These are phyloP conservation scores for Germaria angustata DNA, from an alignment of 2,888 invertebrate species.

Conservation along the genomic window DNA sequence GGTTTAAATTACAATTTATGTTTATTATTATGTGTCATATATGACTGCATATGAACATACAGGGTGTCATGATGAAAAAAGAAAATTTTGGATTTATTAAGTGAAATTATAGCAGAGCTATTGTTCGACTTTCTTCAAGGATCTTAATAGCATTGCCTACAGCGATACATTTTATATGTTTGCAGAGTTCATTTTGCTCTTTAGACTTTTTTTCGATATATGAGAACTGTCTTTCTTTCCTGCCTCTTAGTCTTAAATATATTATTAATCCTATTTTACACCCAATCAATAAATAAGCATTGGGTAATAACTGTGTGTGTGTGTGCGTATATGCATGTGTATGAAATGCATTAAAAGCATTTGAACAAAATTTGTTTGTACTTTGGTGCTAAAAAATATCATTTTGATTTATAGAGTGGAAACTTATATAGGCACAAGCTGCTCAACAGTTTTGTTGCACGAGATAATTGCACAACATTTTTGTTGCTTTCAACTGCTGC, in stretches of 20 bases:
- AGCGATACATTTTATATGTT: no score
- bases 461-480: conserved; percentile 42
- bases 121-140: no score
- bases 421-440: conserved; percentile 38
- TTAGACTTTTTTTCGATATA: not conserved
- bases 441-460: conserved; percentile 39
- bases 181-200: no score
- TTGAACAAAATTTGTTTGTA: conserved; percentile 20
- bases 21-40: conserved; percentile 4
- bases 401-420: conserved; percentile 59
- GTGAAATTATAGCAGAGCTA: no score
- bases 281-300: not conserved
- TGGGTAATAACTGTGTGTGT: not conserved
- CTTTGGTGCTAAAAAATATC: conserved; percentile 12
- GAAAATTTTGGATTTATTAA: no score
- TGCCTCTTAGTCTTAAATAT: not conserved
- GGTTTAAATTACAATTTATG: conserved; percentile 18
- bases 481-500: conserved; percentile 8
- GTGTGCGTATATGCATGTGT: not conserved
- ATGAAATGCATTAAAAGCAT: conserved; percentile 14
- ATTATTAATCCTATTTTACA: not conserved
- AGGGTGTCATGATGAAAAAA: not conserved
- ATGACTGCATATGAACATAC: not conserved
- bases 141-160: no score
- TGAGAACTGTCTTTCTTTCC: not conserved